phyloP scores from a whole-genome alignment of 2,797 vertebrate genomes.

The Megaceryle alcyon region DNA sequence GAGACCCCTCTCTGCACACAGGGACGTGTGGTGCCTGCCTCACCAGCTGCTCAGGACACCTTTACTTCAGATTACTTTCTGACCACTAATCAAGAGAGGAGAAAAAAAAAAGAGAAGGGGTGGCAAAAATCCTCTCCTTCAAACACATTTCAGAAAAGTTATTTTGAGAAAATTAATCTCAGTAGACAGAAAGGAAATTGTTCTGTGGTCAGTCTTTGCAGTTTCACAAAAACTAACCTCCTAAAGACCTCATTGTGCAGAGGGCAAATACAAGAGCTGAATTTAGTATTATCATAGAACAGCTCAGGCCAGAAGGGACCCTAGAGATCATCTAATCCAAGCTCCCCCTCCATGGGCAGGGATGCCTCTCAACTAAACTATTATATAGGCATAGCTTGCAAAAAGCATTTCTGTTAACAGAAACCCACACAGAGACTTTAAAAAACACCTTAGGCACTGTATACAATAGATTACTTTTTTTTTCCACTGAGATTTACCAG shows the following conservation, averaged over 20 bases:
- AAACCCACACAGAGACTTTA: too few species aligned
- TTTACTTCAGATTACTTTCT: background rate
- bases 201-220: background rate
- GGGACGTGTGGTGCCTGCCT: accelerated
- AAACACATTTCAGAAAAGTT: background rate
- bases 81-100: background rate
- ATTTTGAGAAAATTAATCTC: background rate
- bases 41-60: background rate
- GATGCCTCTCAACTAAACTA: too few species aligned
- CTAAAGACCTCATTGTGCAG: background rate
- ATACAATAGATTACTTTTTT: background rate
- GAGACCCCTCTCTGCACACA: background rate
- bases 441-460: background rate
- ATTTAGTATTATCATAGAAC: too few species aligned
- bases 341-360: too few species aligned
- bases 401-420: too few species aligned
- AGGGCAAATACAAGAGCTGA: background rate
- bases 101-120: background rate
- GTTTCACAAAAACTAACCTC: background rate
- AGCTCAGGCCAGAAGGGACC: too few species aligned
- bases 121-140: background rate
- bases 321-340: too few species aligned
- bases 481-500: background rate
- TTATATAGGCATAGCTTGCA: too few species aligned
- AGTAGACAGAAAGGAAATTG: background rate